Evolutionary conservation across 2,113 vertebrate species (phyloP), one percentile per base, ranked within the genome.

Genomic region (Ptilorrhoa leucosticta): DNA sequence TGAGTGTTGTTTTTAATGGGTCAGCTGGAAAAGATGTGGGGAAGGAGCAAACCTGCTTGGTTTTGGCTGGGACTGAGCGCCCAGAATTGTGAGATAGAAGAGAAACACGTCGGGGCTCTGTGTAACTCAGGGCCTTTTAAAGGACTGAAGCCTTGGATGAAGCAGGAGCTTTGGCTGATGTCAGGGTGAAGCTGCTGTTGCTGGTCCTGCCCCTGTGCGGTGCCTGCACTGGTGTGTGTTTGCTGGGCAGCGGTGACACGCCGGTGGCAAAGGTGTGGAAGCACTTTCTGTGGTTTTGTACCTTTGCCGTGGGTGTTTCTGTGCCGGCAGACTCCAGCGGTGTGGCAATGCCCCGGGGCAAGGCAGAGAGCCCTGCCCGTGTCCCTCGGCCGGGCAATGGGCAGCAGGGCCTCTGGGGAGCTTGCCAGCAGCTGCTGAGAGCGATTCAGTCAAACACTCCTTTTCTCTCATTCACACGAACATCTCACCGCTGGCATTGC

Each of bases 121-220:
- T 4, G 7, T 48, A 76, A 22, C 22, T 68, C 18, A 0, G 0
- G 10, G 60, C 63, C 15, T 73, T 51, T 37, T 4, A 4, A 4
- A 19, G 76, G 56, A 8, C 22, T 0, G 3, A 33, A 39, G 40
- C n/a, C 27, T 58, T 0, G 0, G 75, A 2, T 37, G 60, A 17
- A n/a, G 48, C 58, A 12, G 5, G 23, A 85, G 57, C 44, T 76
- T 8, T 37, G 64, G 72, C 45, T 12, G 60, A 1, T 10, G 42
- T 3, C 10, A 7, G 13, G 35, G 42, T 1, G 14, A 42, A 56
- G 92, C 57, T 33, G 18, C 66, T 39, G 77, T 22, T 30, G 79
- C 30, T 21, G 18, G 4, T 13, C 33, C 69, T 70, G 79, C 42
- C 35, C 9, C 42, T 51, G 27, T 26, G 44, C 13, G 1, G 48